Percentiles rank a stretch among this genome's conserved stretches.
These are phyloP conservation scores for Galeruca laticollis DNA, from an alignment of 2,888 invertebrate species.

Conservation along the genomic window DNA sequence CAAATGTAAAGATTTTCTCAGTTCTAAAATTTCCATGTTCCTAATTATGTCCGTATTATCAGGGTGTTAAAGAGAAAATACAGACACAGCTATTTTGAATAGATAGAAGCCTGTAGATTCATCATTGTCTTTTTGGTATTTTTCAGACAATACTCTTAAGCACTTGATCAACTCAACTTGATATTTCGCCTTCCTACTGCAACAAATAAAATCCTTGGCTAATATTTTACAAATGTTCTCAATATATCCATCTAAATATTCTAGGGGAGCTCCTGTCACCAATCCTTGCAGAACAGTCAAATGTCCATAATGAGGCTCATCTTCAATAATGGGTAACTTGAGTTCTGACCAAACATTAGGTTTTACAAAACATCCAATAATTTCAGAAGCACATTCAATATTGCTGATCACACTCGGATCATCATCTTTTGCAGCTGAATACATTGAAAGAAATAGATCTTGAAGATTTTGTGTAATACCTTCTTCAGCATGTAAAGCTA, in stretches of 20 bases:
- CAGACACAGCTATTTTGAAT: conserved; percentile 61
- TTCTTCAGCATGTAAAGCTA: conserved; percentile 80
- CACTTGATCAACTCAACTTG: conserved; percentile 72
- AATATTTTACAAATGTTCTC: conserved; percentile 72
- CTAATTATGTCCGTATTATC: conserved; percentile 51
- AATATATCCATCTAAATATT: conserved; percentile 68
- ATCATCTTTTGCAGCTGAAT: conserved; percentile 71
- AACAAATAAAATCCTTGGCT: conserved; percentile 72
- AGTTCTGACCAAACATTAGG: conserved; percentile 78
- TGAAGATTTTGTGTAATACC: conserved; percentile 78
- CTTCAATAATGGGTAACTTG: conserved; percentile 74
- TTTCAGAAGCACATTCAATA: conserved; percentile 73
- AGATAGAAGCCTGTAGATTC: conserved; percentile 55
- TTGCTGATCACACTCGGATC: conserved; percentile 63
- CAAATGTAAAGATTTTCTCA: conserved; percentile 66
- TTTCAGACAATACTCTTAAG: conserved; percentile 55
- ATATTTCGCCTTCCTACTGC: conserved; percentile 73
- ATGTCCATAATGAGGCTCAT: conserved; percentile 68
- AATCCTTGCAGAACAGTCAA: conserved; percentile 74
- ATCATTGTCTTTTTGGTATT: conserved; percentile 38
- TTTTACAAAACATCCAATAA: conserved; percentile 80
- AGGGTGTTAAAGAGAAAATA: conserved; percentile 59
- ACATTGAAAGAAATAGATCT: conserved; percentile 71
- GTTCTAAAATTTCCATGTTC: conserved; percentile 64
- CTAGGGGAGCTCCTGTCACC: conserved; percentile 71